These are phyloP conservation scores for Sarcophaga caerulescens DNA, from an alignment of 2,888 invertebrate species.

Conservation along the genomic window DNA sequence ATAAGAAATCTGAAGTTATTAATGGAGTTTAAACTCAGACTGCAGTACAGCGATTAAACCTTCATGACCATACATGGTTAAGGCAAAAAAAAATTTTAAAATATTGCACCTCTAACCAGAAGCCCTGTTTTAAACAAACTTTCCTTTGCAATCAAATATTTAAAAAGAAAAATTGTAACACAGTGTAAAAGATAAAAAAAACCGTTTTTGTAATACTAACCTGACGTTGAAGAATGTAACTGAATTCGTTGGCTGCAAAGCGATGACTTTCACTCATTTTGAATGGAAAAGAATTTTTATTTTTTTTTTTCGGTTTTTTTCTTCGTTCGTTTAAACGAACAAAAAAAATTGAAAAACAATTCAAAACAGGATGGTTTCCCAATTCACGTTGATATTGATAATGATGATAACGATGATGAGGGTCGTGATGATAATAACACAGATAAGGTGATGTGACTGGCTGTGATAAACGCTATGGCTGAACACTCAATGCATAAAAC, in stretches of 20 bases:
- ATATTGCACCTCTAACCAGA: too few species aligned
- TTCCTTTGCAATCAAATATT: too few species aligned
- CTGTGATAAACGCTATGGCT: too few species aligned
- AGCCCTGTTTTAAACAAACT: too few species aligned
- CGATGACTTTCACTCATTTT: slow-evolving; percentile 79
- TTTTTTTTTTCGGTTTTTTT: neutral
- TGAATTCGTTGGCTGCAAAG: slow-evolving; percentile 81
- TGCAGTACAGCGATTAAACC: too few species aligned
- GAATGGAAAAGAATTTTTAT: slow-evolving; percentile 3
- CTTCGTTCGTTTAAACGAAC: slow-evolving; percentile 2
- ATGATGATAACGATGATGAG: neutral
- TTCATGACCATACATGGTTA: too few species aligned
- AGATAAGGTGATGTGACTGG: too few species aligned
- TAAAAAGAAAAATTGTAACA: neutral
- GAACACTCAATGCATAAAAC: too few species aligned
- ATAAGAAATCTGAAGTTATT: accelerated
- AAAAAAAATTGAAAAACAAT: neutral
- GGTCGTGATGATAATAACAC: too few species aligned
- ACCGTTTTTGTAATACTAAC: slow-evolving; percentile 71
- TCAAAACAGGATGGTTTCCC: neutral
- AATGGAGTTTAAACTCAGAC: too few species aligned
- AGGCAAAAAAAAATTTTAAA: too few species aligned
- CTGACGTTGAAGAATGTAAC: slow-evolving; percentile 81
- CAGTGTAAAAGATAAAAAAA: neutral
- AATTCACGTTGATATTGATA: neutral